Conservation (phyloP, 2,888 invertebrate genomes). For the Pachycephus smyrnensis region DNA sequence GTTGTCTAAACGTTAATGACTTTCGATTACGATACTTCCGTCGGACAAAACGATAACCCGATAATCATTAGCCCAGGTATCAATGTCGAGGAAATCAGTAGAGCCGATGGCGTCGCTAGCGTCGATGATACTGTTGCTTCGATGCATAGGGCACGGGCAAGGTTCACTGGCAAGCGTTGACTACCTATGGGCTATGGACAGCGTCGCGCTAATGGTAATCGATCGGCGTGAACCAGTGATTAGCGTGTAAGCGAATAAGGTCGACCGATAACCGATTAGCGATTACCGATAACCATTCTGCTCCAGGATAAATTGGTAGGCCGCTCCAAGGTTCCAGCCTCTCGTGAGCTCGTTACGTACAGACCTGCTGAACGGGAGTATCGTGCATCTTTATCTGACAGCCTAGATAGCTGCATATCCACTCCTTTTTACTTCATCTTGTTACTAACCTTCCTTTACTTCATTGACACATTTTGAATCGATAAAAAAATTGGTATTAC, state of each 20-base stretch:
- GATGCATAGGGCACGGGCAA: background rate
- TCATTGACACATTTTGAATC: background rate
- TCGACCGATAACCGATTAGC: constrained; percentile 59
- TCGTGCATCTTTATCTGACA: background rate
- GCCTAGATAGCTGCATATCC: background rate
- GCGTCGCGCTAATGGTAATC: constrained; percentile 38
- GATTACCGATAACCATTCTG: constrained; percentile 54
- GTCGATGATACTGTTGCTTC: background rate
- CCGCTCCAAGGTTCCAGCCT: background rate
- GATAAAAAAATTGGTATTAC: background rate
- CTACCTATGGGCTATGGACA: background rate
- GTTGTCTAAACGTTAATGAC: background rate
- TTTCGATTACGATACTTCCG: background rate
- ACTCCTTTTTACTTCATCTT: background rate
- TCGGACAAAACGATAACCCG: background rate
- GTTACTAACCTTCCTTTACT: background rate
- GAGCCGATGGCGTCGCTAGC: background rate
- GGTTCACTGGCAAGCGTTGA: background rate
- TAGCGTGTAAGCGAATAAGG: constrained; percentile 60
- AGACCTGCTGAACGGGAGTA: background rate
- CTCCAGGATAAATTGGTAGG: background rate
- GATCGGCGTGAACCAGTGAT: constrained; percentile 55
- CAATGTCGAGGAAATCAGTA: background rate
- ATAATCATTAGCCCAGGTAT: background rate
- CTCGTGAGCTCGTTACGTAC: background rate